These are phyloP conservation scores for Dallia pectoralis DNA, from an alignment of 2,797 vertebrate genomes.

Conservation along the genomic window DNA sequence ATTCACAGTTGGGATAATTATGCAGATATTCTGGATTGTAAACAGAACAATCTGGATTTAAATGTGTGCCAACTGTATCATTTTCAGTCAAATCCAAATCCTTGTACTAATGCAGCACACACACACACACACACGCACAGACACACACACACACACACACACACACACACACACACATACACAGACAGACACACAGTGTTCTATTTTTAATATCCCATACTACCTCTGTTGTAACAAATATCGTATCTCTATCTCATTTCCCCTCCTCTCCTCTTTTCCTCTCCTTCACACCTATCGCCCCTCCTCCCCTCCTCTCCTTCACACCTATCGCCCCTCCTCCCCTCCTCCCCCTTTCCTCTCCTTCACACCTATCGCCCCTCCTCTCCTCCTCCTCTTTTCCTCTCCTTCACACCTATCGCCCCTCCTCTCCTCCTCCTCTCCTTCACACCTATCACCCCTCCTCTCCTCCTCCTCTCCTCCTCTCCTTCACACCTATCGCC, in stretches of 20 bases:
- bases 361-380: slow-evolving; percentile 39
- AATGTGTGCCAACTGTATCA: neutral
- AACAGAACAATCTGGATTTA: neutral
- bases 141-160: slow-evolving; percentile 6
- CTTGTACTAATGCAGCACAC: neutral
- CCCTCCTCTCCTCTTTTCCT: neutral
- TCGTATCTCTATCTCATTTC: neutral
- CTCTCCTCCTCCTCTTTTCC: slow-evolving; percentile 23
- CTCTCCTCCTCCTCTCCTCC: too few species aligned
- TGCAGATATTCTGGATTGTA: slow-evolving; percentile 12
- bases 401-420: too few species aligned
- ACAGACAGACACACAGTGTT: slow-evolving; percentile 6
- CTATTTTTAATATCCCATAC: neutral
- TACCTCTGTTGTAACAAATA: neutral
- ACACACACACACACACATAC: slow-evolving; percentile 7
- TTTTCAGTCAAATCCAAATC: neutral
- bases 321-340: too few species aligned
- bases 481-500: slow-evolving; percentile 28
- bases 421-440: slow-evolving; percentile 20
- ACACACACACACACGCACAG: neutral
- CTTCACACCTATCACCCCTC: slow-evolving; percentile 24
- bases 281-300: too few species aligned
- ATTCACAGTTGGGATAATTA: slow-evolving; percentile 22
- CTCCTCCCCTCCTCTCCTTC: neutral
- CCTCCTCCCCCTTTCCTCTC: slow-evolving; percentile 33